Base-by-base conservation (phyloP, 2,888 invertebrate genomes). In the Sipha maydis region DNA sequence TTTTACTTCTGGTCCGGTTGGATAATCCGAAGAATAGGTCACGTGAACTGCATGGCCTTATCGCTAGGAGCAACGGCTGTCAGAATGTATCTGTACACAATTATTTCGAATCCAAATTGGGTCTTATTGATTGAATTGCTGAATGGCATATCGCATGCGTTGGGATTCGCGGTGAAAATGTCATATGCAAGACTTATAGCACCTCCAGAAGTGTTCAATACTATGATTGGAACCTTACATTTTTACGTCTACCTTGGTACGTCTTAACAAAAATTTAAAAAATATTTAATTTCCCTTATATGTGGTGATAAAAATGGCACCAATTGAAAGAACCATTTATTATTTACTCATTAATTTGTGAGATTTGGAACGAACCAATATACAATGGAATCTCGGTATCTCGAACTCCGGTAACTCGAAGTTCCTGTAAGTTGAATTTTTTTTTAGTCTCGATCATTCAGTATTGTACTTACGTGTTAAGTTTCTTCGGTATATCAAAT, bases 81-180 rank as follows among this genome's bases (percentile, higher is more conserved):
- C 0, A 94, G 98, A 79, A 96, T 97, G 91, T 93, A 96, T 89
- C 92, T 96, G 31, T 98, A 98, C 92, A 97, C 97, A 2, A 92
- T 95, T 83, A 92, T 98, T 83, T 92, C 93, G 1, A 95, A 97
- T 92, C 95, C 97, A 0, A 97, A 97, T 97, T 95, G 94, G 93
- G 95, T 96, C 78, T 93, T 98, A 89, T 95, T 97, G 0, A 94
- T 98, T 80, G 98, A 98, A 92, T 92, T 97, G 90, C 92, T 96
- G 19, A 97, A 98, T 92, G 97, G 98, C 0, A 92, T 98, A 31
- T 97, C 97, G 0, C 96, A 96, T 91, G 98, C 98, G 34, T 94
- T 97, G 91, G 96, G 96, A 91, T 97, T 96, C 91, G 95, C 97
- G 0, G 95, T 96, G 17, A 96, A 97, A 96, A 95, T 97, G 34